Conservation (phyloP, 2,797 vertebrate genomes). For the Craterocephalus amniculus region DNA sequence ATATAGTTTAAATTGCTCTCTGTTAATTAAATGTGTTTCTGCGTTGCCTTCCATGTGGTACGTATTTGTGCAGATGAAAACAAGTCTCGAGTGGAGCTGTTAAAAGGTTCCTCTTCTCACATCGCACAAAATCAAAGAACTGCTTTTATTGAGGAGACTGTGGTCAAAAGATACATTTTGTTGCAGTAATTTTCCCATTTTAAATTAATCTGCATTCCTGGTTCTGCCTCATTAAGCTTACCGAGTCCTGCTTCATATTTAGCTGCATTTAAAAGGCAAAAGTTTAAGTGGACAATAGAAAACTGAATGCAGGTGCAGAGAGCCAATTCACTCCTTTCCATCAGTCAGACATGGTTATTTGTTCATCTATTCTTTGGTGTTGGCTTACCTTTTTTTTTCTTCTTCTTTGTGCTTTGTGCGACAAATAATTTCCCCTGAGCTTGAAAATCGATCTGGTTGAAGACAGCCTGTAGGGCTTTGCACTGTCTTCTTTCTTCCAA, state of each 20-base stretch:
- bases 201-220: slow-evolving; percentile 13
- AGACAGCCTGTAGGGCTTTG: slow-evolving; percentile 51
- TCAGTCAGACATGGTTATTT: slow-evolving; percentile 70
- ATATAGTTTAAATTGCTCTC: slow-evolving; percentile 74
- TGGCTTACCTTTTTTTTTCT: slow-evolving; percentile 52
- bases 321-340: slow-evolving; percentile 62
- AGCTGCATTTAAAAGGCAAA: slow-evolving; percentile 34
- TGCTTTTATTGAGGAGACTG: slow-evolving; percentile 14
- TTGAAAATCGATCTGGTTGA: slow-evolving; percentile 69
- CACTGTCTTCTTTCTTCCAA: slow-evolving; percentile 25
- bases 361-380: slow-evolving; percentile 64
- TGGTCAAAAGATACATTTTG: slow-evolving; percentile 7
- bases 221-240: neutral
- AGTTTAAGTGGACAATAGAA: slow-evolving; percentile 54
- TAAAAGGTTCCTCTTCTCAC: slow-evolving; percentile 5
- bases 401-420: slow-evolving; percentile 68
- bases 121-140: slow-evolving; percentile 12
- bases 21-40: slow-evolving; percentile 75
- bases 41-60: slow-evolving; percentile 49
- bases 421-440: slow-evolving; percentile 77
- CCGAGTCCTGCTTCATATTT: slow-evolving; percentile 22
- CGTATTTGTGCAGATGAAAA: slow-evolving; percentile 33
- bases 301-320: slow-evolving; percentile 57
- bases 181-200: neutral
- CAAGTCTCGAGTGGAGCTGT: neutral